A percentile compares a stretch with the other conserved stretches of the same genome.
These are phyloP conservation scores for Emys orbicularis DNA, from an alignment of 2,797 vertebrate genomes.

Conservation along the genomic window DNA sequence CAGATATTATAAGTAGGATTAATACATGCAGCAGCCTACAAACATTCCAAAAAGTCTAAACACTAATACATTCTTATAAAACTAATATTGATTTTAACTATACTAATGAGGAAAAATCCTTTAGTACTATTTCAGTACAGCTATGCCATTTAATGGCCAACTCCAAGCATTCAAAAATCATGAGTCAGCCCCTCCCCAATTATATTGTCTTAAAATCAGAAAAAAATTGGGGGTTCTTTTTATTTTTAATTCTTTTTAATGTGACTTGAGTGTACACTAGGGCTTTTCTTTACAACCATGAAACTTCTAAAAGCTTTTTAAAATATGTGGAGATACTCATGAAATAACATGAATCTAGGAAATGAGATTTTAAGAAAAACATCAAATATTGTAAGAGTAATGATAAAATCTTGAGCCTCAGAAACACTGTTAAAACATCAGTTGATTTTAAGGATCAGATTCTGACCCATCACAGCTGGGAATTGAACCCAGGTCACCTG, in stretches of 20 bases:
- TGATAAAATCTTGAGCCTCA: not conserved
- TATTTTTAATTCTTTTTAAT: constrained; percentile 50
- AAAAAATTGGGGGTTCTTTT: constrained; percentile 59
- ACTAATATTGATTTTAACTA: not conserved
- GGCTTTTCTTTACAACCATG: constrained; percentile 35
- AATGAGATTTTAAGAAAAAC: constrained; percentile 9
- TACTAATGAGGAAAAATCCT: not conserved
- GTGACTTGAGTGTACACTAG: not conserved
- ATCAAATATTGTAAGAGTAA: constrained; percentile 10
- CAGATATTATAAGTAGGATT: not conserved
- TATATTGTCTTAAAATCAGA: constrained; percentile 64
- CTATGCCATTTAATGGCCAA: constrained; percentile 70
- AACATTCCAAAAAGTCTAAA: not conserved
- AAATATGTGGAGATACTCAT: constrained; percentile 1
- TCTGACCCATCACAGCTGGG: not conserved
- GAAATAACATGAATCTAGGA: not conserved
- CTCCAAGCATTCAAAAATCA: not conserved
- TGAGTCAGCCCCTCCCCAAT: constrained; percentile 37
- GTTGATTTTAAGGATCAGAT: constrained; percentile 1
- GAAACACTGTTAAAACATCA: not conserved
- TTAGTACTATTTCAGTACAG: constrained; percentile 70
- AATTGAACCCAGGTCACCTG: not conserved
- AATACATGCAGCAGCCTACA: not conserved
- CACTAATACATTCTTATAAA: not conserved
- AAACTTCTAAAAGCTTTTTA: not conserved